phyloP scores from a whole-genome alignment of 2,797 vertebrate species.

The Lithobates sylvaticus region DNA sequence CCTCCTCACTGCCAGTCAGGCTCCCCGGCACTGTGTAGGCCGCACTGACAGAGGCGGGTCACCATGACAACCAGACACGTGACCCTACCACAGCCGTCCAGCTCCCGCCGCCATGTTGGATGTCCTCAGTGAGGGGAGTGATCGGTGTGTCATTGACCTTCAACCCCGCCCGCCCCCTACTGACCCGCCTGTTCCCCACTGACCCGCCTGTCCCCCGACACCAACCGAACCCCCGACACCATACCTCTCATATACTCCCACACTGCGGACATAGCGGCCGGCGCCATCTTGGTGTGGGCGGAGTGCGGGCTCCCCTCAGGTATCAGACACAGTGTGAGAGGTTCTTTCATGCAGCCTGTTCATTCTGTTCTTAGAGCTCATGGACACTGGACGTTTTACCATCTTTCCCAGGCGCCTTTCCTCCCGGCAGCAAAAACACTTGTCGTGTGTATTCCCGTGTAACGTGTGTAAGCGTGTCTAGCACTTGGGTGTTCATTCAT shows the following conservation, averaged over 20 bases:
- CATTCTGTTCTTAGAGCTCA: too few relatives aligned
- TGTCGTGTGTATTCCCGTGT: too few relatives aligned
- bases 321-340: too few relatives aligned
- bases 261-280: not conserved
- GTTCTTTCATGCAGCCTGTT: too few relatives aligned
- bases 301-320: not conserved
- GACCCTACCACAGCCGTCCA: not conserved
- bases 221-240: too few relatives aligned
- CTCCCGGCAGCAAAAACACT: too few relatives aligned
- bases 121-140: not conserved
- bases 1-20: not conserved
- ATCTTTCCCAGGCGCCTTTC: too few relatives aligned
- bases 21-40: not conserved
- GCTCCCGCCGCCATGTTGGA: conserved; percentile 1
- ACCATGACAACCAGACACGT: not conserved
- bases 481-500: too few relatives aligned
- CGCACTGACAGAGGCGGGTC: not conserved
- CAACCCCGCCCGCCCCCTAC: too few relatives aligned
- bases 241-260: not conserved
- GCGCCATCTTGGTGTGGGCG: conserved; percentile 1
- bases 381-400: too few relatives aligned
- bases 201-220: not conserved
- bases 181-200: not conserved
- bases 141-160: not conserved
- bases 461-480: too few relatives aligned